Evolutionary conservation across 2,797 vertebrate genomes (phyloP).

Genomic region (Coregonus ussuriensis): DNA sequence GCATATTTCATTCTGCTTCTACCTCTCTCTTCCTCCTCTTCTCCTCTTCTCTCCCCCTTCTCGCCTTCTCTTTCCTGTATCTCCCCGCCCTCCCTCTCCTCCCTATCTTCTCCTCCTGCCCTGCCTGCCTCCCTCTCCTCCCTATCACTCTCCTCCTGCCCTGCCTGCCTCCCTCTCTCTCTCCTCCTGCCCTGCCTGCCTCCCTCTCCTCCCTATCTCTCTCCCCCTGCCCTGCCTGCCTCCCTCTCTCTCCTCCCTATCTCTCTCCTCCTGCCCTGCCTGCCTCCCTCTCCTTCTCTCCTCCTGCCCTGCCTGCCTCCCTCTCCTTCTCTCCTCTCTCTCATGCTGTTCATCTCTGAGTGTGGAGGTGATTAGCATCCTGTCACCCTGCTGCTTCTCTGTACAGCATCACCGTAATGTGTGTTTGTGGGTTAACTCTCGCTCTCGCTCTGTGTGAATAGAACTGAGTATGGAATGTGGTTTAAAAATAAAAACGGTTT

Average conservation of each 20-base stretch:
- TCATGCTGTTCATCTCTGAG: background rate
- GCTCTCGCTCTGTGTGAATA: constrained; percentile 26
- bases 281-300: too few species aligned
- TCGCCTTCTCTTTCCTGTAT: background rate
- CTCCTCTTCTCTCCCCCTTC: constrained; percentile 21
- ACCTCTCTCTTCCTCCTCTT: background rate
- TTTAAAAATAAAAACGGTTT: background rate
- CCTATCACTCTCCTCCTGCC: background rate
- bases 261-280: too few species aligned
- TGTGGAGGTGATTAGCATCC: constrained; percentile 1
- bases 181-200: too few species aligned
- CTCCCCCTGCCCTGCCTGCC: too few species aligned
- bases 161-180: too few species aligned
- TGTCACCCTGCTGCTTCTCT: constrained; percentile 33
- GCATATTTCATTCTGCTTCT: background rate
- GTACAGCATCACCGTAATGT: constrained; percentile 1
- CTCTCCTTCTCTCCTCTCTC: background rate
- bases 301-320: background rate
- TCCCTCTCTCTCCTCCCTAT: too few species aligned
- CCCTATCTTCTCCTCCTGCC: background rate
- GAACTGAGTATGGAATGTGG: background rate
- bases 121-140: background rate
- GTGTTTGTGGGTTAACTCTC: background rate
- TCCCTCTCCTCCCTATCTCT: too few species aligned
- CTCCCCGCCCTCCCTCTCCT: background rate